Conservation (phyloP, 2,888 invertebrate genomes). For the Lepeophtheirus nordmannii region DNA sequence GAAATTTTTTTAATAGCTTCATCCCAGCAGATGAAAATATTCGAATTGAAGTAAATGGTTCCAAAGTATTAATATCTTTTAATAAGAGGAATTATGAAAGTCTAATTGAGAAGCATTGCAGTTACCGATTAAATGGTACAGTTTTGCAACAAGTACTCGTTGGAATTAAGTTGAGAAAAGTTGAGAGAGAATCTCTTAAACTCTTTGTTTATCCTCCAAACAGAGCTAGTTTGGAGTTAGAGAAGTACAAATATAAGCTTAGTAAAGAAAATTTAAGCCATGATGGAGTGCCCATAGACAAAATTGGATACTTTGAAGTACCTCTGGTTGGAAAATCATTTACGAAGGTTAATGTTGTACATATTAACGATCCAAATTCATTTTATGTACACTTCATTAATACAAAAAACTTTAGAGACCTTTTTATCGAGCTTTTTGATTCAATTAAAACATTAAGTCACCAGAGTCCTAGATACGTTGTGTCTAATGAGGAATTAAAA, state of each 20-base stretch:
- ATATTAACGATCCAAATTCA: neutral
- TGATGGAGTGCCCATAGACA: neutral
- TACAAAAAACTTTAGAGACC: neutral
- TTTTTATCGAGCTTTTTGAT: neutral
- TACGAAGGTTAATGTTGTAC: neutral
- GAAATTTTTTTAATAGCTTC: constrained; percentile 25
- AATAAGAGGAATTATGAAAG: constrained; percentile 26
- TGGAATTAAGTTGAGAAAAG: neutral
- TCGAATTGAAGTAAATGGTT: constrained; percentile 27
- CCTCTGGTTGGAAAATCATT: neutral
- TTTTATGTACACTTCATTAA: constrained; percentile 10
- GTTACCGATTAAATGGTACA: neutral
- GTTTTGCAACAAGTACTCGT: neutral
- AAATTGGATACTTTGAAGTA: constrained; percentile 4
- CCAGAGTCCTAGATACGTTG: neutral
- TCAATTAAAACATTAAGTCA: neutral
- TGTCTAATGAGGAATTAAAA: neutral
- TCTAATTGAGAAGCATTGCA: neutral
- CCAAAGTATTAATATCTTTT: constrained; percentile 28
- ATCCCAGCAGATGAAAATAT: constrained; percentile 25
- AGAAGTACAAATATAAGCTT: neutral
- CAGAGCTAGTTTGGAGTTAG: neutral
- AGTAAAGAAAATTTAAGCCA: neutral
- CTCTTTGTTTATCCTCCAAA: neutral
- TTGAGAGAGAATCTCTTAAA: neutral